Base-by-base conservation (phyloP, 1,140 invertebrate genomes). In the Ooceraea biroi region DNA sequence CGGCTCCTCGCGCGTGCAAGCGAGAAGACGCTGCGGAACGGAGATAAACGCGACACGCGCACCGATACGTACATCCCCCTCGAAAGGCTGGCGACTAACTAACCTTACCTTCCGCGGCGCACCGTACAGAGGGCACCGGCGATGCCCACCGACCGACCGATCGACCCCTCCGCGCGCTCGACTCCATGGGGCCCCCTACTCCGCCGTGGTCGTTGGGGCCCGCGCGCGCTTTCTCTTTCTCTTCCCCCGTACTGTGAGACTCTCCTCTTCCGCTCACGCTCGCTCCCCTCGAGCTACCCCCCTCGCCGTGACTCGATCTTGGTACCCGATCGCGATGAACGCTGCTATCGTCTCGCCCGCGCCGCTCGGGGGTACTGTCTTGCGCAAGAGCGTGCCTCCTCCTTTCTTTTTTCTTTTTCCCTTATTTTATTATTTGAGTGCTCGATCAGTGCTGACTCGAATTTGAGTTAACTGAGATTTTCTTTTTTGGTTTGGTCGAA, bases 81-180 rank as follows among this genome's bases (percentile, higher is more conserved):
- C 90, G 91, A 76, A 88, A 90, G 92, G 85, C 90, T 91, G 72
- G 86, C 90, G 91, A 92, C 89, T 85, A 90, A 94, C 93, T 94
- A 91, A 91, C 88, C 87, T 87, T 77, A 92, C 89, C 89, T 93
- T 92, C 85, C 60, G 60, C 46, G 50, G 68, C 71, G 84, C 60
- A 58, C 91, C 92, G 88, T 61, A 44, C 80, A 90, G 94, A 85
- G 91, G 92, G 93, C 93, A 90, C 89, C 90, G 90, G 82, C 71
- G 58, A 84, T 77, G 58, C 25, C 7, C 36, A 7, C 36, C 7
- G 36, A 36, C 36, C 36, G 36, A 7, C 36, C 7, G 36, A 36
- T 7, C 36, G 36, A 2, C 36, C 36, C 36, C 36, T 36, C 36
- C 36, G 4, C 76, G 55, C 17, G 77, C 72, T 68, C 77, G 76